phyloP scores from a whole-genome alignment of 2,888 invertebrate genomes.

The Ormyrus thymus region DNA sequence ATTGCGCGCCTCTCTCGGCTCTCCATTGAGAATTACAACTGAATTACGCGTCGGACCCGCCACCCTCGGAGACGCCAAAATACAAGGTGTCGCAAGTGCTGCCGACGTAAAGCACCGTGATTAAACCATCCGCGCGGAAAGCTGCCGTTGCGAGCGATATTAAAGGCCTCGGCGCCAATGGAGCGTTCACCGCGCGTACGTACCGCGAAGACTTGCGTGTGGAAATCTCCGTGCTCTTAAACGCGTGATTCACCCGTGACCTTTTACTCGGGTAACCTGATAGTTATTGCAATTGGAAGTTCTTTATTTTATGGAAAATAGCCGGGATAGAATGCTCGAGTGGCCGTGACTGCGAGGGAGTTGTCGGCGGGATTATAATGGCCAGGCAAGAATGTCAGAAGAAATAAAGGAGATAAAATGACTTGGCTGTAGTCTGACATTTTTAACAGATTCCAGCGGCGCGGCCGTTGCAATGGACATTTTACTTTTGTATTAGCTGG shows the following conservation, averaged over 20 bases:
- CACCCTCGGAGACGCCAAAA: no score
- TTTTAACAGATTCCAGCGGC: no score
- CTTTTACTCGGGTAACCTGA: slow-evolving; percentile 43
- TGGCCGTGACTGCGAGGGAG: slow-evolving; percentile 1
- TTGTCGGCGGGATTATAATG: no score
- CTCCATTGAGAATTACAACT: no score
- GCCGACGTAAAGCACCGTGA: neutral
- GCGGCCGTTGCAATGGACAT: no score
- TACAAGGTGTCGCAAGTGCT: slow-evolving; percentile 9
- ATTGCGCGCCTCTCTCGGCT: no score
- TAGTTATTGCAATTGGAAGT: slow-evolving; percentile 36
- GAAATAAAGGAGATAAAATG: no score
- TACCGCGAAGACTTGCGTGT: neutral
- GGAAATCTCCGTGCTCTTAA: slow-evolving; percentile 14
- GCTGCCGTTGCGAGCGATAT: neutral
- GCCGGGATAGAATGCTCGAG: slow-evolving; percentile 29
- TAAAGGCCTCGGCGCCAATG: neutral
- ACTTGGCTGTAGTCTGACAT: no score
- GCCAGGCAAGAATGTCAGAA: no score
- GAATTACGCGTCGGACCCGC: no score
- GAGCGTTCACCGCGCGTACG: neutral
- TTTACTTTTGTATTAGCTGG: no score
- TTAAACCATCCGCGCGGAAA: slow-evolving; percentile 9
- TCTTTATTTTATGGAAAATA: slow-evolving; percentile 27
- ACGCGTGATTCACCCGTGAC: slow-evolving; percentile 44